Evolutionary conservation across 2,113 vertebrate genomes (phyloP).

Genomic region (Pygoscelis adeliae): DNA sequence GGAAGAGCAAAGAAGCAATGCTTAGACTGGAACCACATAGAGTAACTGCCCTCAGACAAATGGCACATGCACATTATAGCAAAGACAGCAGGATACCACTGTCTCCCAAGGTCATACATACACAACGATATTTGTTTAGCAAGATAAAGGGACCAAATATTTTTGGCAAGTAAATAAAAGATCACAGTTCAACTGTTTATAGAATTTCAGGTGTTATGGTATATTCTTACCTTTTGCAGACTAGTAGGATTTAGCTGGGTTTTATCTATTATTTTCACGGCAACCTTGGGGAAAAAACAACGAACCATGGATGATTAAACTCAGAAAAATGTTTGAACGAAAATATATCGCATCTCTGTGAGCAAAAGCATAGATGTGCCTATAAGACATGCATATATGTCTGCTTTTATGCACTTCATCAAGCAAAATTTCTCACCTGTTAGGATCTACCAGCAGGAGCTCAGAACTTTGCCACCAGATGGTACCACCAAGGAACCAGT

Average conservation of each 20-base stretch:
- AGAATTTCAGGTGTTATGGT: neutral
- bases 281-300: constrained; percentile 79
- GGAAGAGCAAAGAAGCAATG: neutral
- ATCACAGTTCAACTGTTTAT: neutral
- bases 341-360: neutral
- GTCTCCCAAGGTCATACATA: neutral
- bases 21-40: neutral
- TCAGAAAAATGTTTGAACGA: neutral
- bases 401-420: neutral
- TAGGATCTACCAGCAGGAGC: neutral
- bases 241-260: constrained; percentile 97
- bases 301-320: neutral
- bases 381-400: neutral
- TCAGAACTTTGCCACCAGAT: neutral
- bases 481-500: neutral
- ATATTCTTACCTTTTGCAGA: constrained; percentile 91
- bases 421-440: neutral
- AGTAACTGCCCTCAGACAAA: neutral
- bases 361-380: neutral
- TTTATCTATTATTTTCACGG: constrained; percentile 99
- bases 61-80: neutral
- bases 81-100: neutral
- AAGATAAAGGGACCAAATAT: neutral
- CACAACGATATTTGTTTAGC: neutral
- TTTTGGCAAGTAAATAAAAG: neutral